Evolutionary conservation across 2,113 vertebrate genomes (phyloP).

Genomic region (Pitta sordida): DNA sequence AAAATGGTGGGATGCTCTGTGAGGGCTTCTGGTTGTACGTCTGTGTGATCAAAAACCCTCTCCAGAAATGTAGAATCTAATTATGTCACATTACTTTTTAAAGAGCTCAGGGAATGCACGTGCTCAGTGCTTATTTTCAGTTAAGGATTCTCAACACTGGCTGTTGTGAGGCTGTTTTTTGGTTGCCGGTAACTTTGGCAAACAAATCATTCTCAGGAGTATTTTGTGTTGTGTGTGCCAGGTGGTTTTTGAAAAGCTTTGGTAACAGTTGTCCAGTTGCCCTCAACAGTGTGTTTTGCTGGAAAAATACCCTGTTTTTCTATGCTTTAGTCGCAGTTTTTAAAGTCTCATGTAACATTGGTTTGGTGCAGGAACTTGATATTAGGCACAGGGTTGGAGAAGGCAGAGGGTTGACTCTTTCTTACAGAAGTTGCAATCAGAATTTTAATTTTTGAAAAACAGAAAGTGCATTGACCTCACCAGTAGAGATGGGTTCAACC

Average conservation of each 20-base stretch:
- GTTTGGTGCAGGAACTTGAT: neutral
- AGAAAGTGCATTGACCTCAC: fast-evolving
- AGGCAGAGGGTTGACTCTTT: neutral
- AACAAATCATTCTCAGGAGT: fast-evolving
- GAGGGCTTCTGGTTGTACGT: neutral
- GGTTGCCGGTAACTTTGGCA: neutral
- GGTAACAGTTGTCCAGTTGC: neutral
- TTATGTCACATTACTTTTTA: neutral
- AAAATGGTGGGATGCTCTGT: neutral
- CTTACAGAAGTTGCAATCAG: neutral
- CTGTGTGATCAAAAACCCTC: neutral
- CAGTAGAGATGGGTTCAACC: neutral
- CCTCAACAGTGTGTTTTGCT: neutral
- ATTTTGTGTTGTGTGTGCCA: neutral
- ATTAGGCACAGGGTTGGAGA: neutral
- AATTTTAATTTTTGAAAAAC: neutral
- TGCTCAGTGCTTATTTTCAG: neutral
- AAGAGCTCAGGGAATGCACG: neutral
- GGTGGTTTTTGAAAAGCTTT: neutral
- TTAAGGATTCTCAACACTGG: neutral
- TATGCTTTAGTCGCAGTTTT: neutral
- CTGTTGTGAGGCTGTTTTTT: neutral
- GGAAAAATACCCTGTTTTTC: neutral
- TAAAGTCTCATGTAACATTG: neutral
- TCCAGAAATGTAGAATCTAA: neutral